Evolutionary conservation across 1,140 invertebrate species (phyloP).

Genomic region (Coboldia fuscipes): DNA sequence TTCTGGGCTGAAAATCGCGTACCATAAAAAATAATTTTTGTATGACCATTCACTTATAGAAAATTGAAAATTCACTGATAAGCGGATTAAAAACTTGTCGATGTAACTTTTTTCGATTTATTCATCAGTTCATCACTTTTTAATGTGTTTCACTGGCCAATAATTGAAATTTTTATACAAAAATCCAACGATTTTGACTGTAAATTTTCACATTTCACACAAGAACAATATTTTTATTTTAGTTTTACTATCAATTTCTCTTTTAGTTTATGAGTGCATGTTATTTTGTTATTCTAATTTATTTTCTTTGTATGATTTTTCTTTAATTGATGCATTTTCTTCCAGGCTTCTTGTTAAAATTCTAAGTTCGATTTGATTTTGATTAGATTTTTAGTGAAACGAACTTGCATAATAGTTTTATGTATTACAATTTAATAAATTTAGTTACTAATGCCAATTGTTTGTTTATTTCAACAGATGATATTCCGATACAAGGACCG

Average conservation of each 20-base stretch:
- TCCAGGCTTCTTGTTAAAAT: not conserved
- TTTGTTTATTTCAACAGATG: constrained; percentile 7
- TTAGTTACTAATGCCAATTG: not conserved
- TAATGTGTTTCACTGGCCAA: not conserved
- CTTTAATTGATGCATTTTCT: not conserved
- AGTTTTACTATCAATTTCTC: not conserved
- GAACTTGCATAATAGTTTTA: not conserved
- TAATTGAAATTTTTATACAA: not conserved
- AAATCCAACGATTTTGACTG: not conserved
- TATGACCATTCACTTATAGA: no score
- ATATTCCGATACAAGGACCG: constrained; percentile 19
- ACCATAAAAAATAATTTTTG: no score
- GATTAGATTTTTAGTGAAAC: not conserved
- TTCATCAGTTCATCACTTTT: not conserved
- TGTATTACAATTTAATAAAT: not conserved
- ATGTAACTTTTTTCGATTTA: not conserved
- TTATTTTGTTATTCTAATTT: not conserved
- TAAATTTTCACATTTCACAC: not conserved
- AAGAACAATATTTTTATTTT: not conserved
- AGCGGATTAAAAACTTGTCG: no score
- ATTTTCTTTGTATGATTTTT: not conserved
- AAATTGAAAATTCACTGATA: no score
- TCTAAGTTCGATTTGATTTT: not conserved
- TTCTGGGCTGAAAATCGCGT: no score
- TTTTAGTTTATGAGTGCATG: not conserved